Evolutionary conservation across 2,888 invertebrate genomes (phyloP), one percentile per base, ranked within the genome.

Genomic region (Nyleta sp.): DNA sequence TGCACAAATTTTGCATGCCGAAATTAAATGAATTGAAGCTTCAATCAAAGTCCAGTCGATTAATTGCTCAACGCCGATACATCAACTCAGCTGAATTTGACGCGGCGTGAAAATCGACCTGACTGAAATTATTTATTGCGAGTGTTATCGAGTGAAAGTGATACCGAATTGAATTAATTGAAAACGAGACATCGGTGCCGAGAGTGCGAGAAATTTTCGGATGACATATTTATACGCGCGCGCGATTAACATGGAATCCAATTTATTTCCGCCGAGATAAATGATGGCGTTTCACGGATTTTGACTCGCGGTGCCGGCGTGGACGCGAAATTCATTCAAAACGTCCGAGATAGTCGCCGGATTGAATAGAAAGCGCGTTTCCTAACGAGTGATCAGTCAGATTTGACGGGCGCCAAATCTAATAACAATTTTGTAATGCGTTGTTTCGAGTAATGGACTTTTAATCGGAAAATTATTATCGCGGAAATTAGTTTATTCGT

Each of bases 71-170:
- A 22, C 17, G 15, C 17, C 28, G 15, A 52, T 64, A 5, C 62
- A 60, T 60, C 35, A 50, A 52, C 31, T 31, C 22, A 42, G 60
- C 50, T 55, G 57, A 52, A 59, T 68, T 48, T 46, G 70, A 70
- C 60, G 73, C 64, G 31, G 38, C 62, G 62, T 62, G 64, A 64
- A 78, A 78, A 78, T 70, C 31, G 33, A 40, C 38, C 48, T 31
- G 60, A 28, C 38, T 48, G 42, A 48, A 77, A 62, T 65, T 72
- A 70, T 78, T 62, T 78, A 78, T 73, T 59, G 62, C 78, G 46
- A 35, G 53, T 42, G 46, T 55, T 64, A 70, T 70, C 64, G 48
- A 52, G 70, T 72, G 78, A 78, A 78, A 78, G 78, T 74, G 70
- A 77, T 72, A 59, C 38, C 53, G 13, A 64, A 67, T 60, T 55